These are phyloP conservation scores for Agapornis roseicollis DNA, from an alignment of 2,113 vertebrate species.

Conservation along the genomic window DNA sequence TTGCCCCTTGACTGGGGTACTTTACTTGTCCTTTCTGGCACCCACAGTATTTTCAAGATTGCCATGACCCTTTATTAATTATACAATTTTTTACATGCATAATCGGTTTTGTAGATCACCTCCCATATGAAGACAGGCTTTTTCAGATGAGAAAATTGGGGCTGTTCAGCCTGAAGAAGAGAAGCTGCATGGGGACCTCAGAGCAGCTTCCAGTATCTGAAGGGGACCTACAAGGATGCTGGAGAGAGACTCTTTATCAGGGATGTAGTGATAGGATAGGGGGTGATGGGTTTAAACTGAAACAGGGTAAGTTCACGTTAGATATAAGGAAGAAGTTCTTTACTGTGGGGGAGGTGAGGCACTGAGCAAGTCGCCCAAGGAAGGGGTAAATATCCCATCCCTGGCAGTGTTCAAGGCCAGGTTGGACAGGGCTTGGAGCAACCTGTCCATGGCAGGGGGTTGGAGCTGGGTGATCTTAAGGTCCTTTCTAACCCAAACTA, in stretches of 20 bases:
- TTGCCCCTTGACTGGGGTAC: neutral
- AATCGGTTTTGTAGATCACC: neutral
- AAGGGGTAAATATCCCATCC: neutral
- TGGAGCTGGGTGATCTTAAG: neutral
- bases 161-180: neutral
- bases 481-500: neutral
- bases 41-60: neutral
- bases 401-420: neutral
- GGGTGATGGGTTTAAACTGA: neutral
- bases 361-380: neutral
- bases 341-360: neutral
- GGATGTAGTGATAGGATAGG: neutral
- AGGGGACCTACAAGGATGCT: neutral
- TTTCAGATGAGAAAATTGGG: neutral
- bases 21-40: neutral
- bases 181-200: neutral
- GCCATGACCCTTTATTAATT: neutral
- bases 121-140: neutral
- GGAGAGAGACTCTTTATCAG: neutral
- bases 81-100: neutral
- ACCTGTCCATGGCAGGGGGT: neutral
- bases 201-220: neutral
- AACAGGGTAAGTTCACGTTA: neutral
- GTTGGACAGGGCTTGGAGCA: neutral
- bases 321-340: neutral